These are phyloP conservation scores for Scaeva pyrastri DNA, from an alignment of 2,888 invertebrate genomes.

Conservation along the genomic window DNA sequence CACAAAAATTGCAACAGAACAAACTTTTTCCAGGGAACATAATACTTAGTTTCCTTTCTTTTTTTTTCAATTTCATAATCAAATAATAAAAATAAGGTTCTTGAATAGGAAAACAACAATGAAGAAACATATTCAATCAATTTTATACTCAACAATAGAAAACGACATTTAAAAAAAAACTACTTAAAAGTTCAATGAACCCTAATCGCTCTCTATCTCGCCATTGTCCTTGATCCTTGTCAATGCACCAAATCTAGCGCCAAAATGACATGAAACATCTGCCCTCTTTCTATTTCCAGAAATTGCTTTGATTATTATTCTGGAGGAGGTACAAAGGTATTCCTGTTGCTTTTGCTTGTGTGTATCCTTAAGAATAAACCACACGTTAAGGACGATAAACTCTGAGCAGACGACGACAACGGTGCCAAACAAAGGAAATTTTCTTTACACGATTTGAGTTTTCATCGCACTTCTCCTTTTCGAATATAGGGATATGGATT, in stretches of 20 bases:
- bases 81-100: conserved; percentile 44
- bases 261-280: conserved; percentile 64
- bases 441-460: conserved; percentile 36
- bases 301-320: conserved; percentile 23
- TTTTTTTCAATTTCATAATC: background rate
- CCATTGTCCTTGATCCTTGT: background rate
- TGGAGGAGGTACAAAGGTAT: background rate
- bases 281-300: conserved; percentile 39
- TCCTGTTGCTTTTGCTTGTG: conserved; percentile 59
- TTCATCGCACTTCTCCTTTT: conserved; percentile 42
- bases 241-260: conserved; percentile 67
- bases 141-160: conserved; percentile 10
- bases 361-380: conserved; percentile 39
- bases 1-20: background rate
- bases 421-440: background rate
- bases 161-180: background rate
- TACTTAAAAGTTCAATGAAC: conserved; percentile 13
- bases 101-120: conserved; percentile 40
- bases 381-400: conserved; percentile 20
- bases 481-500: conserved; percentile 12
- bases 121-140: conserved; percentile 22
- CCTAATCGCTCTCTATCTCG: background rate
- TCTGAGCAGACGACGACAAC: background rate
- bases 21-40: conserved; percentile 23
- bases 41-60: too few species aligned